These are phyloP conservation scores for Glyphotaelius pellucidus DNA, from an alignment of 2,888 invertebrate genomes.

Conservation along the genomic window DNA sequence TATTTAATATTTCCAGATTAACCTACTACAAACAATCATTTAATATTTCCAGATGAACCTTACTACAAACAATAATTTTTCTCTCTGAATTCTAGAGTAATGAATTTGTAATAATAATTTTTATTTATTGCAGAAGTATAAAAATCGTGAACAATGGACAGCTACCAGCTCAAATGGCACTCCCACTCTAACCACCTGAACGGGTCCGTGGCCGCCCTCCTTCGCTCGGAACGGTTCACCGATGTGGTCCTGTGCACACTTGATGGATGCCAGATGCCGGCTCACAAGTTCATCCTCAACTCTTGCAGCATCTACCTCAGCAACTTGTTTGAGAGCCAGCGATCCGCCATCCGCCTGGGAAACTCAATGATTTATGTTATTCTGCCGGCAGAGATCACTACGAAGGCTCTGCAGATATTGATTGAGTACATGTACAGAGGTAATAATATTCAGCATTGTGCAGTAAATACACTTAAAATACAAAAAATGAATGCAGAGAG, in stretches of 20 bases:
- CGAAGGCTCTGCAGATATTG: slow-evolving; percentile 87
- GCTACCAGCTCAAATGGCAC: slow-evolving; percentile 93
- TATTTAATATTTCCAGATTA: no score
- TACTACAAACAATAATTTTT: neutral
- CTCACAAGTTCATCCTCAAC: slow-evolving; percentile 90
- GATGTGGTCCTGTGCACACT: slow-evolving; percentile 89
- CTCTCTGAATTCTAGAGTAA: neutral
- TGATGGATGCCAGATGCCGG: slow-evolving; percentile 88
- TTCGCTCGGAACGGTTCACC: slow-evolving; percentile 88
- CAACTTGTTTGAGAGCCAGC: slow-evolving; percentile 75
- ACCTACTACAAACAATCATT: no score
- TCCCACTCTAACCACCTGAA: slow-evolving; percentile 90
- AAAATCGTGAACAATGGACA: slow-evolving; percentile 76
- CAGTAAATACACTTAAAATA: slow-evolving; percentile 62
- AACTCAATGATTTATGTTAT: slow-evolving; percentile 82
- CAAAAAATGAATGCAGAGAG: no score
- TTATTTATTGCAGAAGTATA: neutral
- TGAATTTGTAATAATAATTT: neutral
- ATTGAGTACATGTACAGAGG: slow-evolving; percentile 93
- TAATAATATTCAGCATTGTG: slow-evolving; percentile 57
- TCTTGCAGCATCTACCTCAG: slow-evolving; percentile 83
- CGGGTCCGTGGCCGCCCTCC: slow-evolving; percentile 86
- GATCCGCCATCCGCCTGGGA: slow-evolving; percentile 74
- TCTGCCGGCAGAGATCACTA: slow-evolving; percentile 88
- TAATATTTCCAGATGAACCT: no score